A percentile compares a stretch with the other conserved stretches of the same genome.
These are phyloP conservation scores for Zophobas atratus DNA, from an alignment of 1,140 invertebrate species.

Conservation along the genomic window DNA sequence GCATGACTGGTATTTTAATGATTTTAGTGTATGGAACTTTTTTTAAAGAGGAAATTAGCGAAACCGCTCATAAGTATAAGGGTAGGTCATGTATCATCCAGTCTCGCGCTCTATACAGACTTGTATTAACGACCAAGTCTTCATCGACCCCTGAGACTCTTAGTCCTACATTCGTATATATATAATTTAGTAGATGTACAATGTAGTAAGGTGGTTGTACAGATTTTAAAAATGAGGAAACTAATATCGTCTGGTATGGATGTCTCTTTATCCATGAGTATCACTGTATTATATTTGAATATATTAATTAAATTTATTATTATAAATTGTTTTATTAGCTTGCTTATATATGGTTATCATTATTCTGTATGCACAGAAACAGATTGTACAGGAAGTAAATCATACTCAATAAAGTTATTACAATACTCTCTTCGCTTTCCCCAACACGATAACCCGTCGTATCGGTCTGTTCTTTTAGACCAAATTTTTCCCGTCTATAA, in stretches of 20 bases:
- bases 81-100: conserved; percentile 49
- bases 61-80: conserved; percentile 34
- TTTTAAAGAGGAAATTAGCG: conserved; percentile 39
- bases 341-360: conserved; percentile 62
- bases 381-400: conserved; percentile 63
- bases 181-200: conserved; percentile 60
- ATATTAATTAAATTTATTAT: conserved; percentile 60
- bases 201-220: conserved; percentile 64
- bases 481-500: neutral
- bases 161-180: conserved; percentile 49
- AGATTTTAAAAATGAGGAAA: conserved; percentile 59
- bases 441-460: too few relatives aligned
- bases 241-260: conserved; percentile 56
- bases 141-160: conserved; percentile 18
- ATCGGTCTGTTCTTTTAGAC: too few relatives aligned
- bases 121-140: conserved; percentile 1
- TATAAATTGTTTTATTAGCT: conserved; percentile 59
- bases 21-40: conserved; percentile 43
- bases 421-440: conserved; percentile 25
- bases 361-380: conserved; percentile 64
- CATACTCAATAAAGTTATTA: conserved; percentile 64
- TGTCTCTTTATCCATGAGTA: conserved; percentile 52
- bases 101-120: conserved; percentile 5
- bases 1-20: conserved; percentile 52
- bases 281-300: conserved; percentile 65